These are phyloP conservation scores for Apis mellifera DNA, from an alignment of 1,140 invertebrate genomes.

Conservation along the genomic window DNA sequence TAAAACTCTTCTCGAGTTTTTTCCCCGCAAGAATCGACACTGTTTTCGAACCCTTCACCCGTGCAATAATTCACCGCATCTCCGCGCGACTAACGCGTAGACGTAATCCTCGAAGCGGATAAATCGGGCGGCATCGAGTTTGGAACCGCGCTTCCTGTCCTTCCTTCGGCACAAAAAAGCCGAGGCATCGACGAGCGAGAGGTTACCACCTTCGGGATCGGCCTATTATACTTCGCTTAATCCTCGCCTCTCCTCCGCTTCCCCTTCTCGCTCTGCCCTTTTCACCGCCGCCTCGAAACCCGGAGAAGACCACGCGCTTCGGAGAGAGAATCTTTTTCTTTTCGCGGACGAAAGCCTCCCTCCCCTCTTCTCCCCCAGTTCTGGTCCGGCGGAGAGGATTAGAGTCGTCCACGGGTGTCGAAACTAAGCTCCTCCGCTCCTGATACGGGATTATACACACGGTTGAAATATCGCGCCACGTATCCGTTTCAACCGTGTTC, in stretches of 20 bases:
- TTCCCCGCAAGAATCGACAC: background rate
- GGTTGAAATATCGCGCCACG: conserved; percentile 73
- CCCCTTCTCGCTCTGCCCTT: conserved; percentile 17
- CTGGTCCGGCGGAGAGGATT: conserved; percentile 67
- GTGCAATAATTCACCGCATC: conserved; percentile 70
- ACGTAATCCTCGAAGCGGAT: conserved; percentile 56
- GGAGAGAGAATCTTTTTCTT: conserved; percentile 59
- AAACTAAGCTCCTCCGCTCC: conserved; percentile 69
- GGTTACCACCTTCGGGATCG: conserved; percentile 63
- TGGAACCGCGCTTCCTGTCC: conserved; percentile 46
- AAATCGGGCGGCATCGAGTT: conserved; percentile 63
- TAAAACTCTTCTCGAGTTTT: background rate
- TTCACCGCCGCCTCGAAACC: conserved; percentile 20
- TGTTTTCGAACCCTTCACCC: background rate
- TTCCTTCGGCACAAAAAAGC: conserved; percentile 55
- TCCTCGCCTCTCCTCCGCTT: conserved; percentile 47
- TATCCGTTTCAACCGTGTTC: conserved; percentile 60
- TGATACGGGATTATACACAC: conserved; percentile 76
- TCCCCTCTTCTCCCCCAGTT: conserved; percentile 46
- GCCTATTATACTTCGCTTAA: conserved; percentile 61
- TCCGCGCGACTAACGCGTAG: conserved; percentile 58
- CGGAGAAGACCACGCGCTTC: conserved; percentile 21
- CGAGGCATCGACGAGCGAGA: conserved; percentile 57
- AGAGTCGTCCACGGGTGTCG: conserved; percentile 70
- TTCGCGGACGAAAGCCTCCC: background rate